Evolutionary conservation across 2,113 vertebrate genomes (phyloP).

Genomic region (Syngnathus typhle): DNA sequence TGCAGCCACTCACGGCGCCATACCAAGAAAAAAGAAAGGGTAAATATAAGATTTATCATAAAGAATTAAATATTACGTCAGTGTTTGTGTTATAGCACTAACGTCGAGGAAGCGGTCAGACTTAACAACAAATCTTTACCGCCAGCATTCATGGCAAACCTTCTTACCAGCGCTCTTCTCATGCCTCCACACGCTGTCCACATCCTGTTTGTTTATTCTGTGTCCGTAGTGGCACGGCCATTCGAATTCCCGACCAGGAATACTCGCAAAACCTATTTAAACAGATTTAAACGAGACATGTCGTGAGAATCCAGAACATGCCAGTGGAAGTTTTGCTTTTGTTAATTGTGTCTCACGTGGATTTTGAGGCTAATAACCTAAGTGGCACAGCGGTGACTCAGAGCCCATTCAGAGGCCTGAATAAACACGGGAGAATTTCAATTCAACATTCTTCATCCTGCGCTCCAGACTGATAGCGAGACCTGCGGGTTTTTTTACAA

Average conservation of each 20-base stretch:
- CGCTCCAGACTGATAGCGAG: background rate
- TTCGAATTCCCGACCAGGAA: background rate
- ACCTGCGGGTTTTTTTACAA: slow-evolving; percentile 6
- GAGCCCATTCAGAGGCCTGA: background rate
- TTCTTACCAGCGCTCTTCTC: background rate
- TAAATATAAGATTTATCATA: background rate
- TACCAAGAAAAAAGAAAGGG: too few relatives aligned
- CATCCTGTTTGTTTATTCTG: slow-evolving; percentile 2
- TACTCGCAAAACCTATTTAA: background rate
- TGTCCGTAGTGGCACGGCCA: background rate
- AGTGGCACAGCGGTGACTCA: slow-evolving; percentile 5
- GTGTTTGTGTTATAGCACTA: background rate
- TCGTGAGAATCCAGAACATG: slow-evolving; percentile 3
- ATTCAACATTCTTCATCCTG: slow-evolving; percentile 6
- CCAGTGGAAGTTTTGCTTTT: background rate
- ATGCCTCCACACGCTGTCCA: background rate
- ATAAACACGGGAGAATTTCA: background rate
- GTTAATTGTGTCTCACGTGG: slow-evolving; percentile 1
- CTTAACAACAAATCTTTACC: background rate
- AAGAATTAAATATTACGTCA: background rate
- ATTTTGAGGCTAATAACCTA: background rate
- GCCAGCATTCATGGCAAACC: background rate
- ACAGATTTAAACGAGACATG: background rate
- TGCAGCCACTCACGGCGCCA: too few relatives aligned
- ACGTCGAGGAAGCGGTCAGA: background rate